Percentiles rank a stretch among this genome's conserved stretches.
phyloP scores from a whole-genome alignment of 2,113 vertebrate genomes.

The Smithornis capensis region DNA sequence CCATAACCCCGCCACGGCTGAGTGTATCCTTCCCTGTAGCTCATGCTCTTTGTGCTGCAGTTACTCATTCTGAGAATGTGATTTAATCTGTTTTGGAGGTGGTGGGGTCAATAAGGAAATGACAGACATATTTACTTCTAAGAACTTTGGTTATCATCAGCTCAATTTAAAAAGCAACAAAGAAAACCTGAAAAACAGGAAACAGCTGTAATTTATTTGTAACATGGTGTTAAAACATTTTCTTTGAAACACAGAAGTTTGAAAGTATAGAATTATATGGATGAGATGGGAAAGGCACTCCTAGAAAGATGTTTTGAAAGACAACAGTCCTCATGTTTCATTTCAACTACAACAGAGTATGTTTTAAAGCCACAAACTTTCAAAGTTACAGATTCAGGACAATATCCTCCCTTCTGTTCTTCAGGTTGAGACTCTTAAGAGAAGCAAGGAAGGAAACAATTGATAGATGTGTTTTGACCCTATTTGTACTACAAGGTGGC shows the following conservation, averaged over 20 bases:
- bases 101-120: not conserved
- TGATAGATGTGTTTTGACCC: not conserved
- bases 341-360: not conserved
- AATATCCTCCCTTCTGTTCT: not conserved
- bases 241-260: not conserved
- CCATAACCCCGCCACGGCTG: fast-evolving
- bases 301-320: not conserved
- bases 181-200: not conserved
- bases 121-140: fast-evolving
- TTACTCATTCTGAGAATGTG: not conserved
- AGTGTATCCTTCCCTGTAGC: not conserved
- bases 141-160: not conserved
- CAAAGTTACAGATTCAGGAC: not conserved
- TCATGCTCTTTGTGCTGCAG: not conserved
- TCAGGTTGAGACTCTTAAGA: not conserved
- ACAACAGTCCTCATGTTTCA: not conserved
- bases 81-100: not conserved
- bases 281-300: not conserved
- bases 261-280: not conserved
- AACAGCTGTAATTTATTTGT: not conserved
- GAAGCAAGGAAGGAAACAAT: not conserved
- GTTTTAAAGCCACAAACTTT: not conserved
- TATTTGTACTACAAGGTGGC: fast-evolving
- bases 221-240: fast-evolving
- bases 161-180: not conserved